Evolutionary conservation across 2,888 invertebrate species (phyloP).

Genomic region (Syrphus vitripennis): DNA sequence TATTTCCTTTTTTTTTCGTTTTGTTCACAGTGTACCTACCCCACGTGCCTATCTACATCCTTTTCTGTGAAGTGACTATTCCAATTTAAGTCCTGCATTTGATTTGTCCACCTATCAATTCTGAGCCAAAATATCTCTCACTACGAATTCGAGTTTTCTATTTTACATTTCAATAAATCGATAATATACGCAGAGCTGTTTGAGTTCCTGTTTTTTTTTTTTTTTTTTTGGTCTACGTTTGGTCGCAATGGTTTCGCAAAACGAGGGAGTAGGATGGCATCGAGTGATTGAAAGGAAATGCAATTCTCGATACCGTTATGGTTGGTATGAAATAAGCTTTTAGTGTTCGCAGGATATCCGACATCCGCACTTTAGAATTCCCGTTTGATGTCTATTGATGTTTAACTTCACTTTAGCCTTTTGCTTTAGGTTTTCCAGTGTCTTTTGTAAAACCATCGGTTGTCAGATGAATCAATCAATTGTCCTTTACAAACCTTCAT

Average conservation of each 20-base stretch:
- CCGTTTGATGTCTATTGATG: neutral
- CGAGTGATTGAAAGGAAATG: slow-evolving; percentile 1
- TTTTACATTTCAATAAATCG: slow-evolving; percentile 1
- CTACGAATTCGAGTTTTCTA: neutral
- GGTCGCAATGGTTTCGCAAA: neutral
- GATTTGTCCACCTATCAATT: neutral
- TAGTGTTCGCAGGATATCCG: slow-evolving; percentile 8
- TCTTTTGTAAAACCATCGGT: neutral
- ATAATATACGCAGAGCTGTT: neutral
- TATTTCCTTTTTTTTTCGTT: neutral
- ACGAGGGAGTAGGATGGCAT: neutral
- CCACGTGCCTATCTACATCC: neutral
- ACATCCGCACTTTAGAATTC: neutral
- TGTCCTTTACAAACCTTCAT: neutral
- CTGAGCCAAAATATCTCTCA: neutral
- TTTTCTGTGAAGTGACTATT: neutral
- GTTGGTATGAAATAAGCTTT: neutral
- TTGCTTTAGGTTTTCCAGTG: too few relatives aligned
- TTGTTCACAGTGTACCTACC: too few relatives aligned
- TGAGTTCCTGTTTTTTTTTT: neutral
- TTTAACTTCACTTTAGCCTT: neutral
- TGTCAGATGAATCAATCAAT: slow-evolving; percentile 2
- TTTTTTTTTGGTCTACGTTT: neutral
- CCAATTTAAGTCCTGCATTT: neutral
- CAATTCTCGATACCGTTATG: neutral